phyloP scores from a whole-genome alignment of 2,888 invertebrate genomes.

The Diaphora mendica region DNA sequence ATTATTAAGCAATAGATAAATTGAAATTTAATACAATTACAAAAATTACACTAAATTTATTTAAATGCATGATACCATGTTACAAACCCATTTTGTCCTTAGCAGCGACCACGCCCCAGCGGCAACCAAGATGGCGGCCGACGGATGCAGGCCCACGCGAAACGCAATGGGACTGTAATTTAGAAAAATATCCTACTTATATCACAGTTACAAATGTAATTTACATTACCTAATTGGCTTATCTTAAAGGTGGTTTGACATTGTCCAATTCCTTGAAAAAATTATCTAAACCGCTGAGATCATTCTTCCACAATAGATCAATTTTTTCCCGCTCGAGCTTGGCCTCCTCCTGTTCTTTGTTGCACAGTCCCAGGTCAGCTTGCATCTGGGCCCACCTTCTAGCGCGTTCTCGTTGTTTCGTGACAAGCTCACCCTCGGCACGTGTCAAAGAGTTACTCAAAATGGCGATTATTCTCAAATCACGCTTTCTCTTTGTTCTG shows the following conservation, averaged over 20 bases:
- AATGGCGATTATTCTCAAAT: conserved; percentile 89
- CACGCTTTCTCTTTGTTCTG: conserved; percentile 86
- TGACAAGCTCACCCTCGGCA: conserved; percentile 87
- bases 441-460: conserved; percentile 86
- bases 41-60: conserved; percentile 70
- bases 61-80: conserved; percentile 85
- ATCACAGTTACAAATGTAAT: conserved; percentile 81
- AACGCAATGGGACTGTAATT: conserved; percentile 87
- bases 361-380: conserved; percentile 80
- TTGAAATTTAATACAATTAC: conserved; percentile 73
- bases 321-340: conserved; percentile 79
- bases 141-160: conserved; percentile 86
- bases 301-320: conserved; percentile 85
- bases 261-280: conserved; percentile 89
- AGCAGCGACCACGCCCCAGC: conserved; percentile 86
- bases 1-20: conserved; percentile 72
- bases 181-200: conserved; percentile 86
- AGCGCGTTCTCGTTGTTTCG: conserved; percentile 88
- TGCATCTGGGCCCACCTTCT: conserved; percentile 87
- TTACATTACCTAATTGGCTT: conserved; percentile 74
- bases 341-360: conserved; percentile 79
- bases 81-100: conserved; percentile 87
- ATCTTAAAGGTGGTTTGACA: conserved; percentile 82
- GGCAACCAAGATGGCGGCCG: conserved; percentile 87
- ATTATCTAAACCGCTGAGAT: conserved; percentile 88